Evolutionary conservation across 2,888 invertebrate genomes (phyloP).

Genomic region (Isoperla grammatica): DNA sequence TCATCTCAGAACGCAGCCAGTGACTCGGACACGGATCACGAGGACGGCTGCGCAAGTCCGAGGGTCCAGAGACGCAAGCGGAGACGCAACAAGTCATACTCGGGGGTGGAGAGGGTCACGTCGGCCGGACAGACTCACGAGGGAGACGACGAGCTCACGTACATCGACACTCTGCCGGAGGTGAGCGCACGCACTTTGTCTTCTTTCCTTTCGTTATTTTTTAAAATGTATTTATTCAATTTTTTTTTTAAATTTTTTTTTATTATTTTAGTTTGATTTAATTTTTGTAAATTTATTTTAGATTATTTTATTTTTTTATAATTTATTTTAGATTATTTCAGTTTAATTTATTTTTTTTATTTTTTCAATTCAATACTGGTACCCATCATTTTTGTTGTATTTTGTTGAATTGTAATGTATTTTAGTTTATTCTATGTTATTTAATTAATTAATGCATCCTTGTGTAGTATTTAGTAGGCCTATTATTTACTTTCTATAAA

Average conservation of each 20-base stretch:
- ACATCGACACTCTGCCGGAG: slow-evolving; percentile 82
- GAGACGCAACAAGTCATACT: slow-evolving; percentile 45
- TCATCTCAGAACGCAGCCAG: slow-evolving; percentile 42
- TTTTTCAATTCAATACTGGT: no score
- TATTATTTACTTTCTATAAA: no score
- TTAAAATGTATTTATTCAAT: neutral
- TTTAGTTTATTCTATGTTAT: no score
- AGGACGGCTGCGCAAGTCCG: slow-evolving; percentile 75
- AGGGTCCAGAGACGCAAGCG: slow-evolving; percentile 64
- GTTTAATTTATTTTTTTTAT: no score
- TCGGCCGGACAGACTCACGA: slow-evolving; percentile 42
- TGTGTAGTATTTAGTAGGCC: no score
- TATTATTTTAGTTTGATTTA: neutral
- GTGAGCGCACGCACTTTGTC: no score
- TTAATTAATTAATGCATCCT: no score
- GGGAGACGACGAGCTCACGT: slow-evolving; percentile 63
- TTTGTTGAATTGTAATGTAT: no score
- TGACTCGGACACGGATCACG: slow-evolving; percentile 62
- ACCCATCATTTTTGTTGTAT: no score
- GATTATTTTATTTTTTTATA: no score
- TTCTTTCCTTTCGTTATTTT: neutral
- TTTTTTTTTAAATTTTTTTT: neutral
- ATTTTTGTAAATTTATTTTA: neutral
- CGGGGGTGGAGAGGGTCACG: slow-evolving; percentile 38
- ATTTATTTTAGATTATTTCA: no score